Base-by-base conservation (phyloP, 2,888 invertebrate species). In the Scaptomyza reducta region DNA sequence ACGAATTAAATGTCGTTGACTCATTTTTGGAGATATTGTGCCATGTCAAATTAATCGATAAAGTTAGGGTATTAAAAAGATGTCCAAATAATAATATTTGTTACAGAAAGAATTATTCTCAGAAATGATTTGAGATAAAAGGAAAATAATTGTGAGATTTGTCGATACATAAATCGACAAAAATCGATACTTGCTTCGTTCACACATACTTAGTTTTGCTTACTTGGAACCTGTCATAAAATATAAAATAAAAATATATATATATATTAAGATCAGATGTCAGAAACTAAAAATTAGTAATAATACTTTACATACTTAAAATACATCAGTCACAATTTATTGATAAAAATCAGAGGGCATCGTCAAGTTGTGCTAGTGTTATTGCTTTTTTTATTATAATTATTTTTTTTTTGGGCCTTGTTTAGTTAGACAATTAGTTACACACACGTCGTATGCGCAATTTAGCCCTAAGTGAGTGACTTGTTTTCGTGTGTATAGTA, bases 381-480 rank as follows among this genome's bases (percentile, higher is more conserved):
- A 38, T 16, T 9, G 14, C 16, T 38, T 9, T 38, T 38, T 38
- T 38, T 16, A 38, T 38, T 38, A 38, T 22, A 3, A 11, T 31
- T 0, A 14, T 38, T 25, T 5, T 29, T 33, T 16, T 29, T 33
- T n/a, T 33, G 40, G 10, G 9, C 14, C 42, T 50, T 67, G 31
- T 72, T 62, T 59, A 9, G 14, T 16, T 60, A 49, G 45, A 10
- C 22, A 47, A 45, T 74, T 67, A 57, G 67, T 85, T 68, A 73
- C 61, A 86, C 74, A 42, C 80, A 42, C 41, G 58, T 65, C 82
- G 82, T 82, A 82, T 87, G 68, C 77, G 86, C 61, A 71, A 79
- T 66, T 57, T 63, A 9, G 22, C 25, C 13, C 40, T n/a, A 22
- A 56, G 29, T 59, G 7, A 56, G 40, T 40, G 11, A 42, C 33